Evolutionary conservation across 2,888 invertebrate genomes (phyloP).

Genomic region (Nebria brevicollis): DNA sequence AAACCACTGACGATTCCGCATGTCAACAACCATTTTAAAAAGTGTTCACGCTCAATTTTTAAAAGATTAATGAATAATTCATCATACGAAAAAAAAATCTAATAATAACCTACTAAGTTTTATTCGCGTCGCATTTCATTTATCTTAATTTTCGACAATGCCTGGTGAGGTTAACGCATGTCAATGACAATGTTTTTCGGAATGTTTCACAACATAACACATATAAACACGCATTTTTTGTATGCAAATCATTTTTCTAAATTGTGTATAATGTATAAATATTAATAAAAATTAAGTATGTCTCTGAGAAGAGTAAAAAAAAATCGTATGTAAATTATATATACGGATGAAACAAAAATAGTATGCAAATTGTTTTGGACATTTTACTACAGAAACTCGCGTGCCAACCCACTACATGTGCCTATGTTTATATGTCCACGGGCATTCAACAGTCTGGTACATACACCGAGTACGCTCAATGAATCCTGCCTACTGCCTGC

Average conservation of each 20-base stretch:
- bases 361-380: neutral
- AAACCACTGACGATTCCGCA: neutral
- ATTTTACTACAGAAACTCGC: constrained; percentile 11
- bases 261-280: too few relatives aligned
- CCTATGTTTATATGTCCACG: neutral
- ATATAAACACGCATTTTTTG: constrained; percentile 12
- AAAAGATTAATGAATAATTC: constrained; percentile 13
- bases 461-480: constrained; percentile 11
- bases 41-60: constrained; percentile 2
- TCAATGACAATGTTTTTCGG: constrained; percentile 36
- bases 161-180: constrained; percentile 33
- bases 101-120: constrained; percentile 6
- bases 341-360: neutral
- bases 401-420: constrained; percentile 8
- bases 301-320: too few relatives aligned
- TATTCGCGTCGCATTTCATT: constrained; percentile 20
- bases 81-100: constrained; percentile 21
- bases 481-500: constrained; percentile 4
- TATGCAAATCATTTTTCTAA: neutral
- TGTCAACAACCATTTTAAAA: neutral
- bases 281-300: too few relatives aligned
- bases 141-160: constrained; percentile 22
- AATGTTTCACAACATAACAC: constrained; percentile 14
- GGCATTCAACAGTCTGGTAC: constrained; percentile 1
- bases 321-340: neutral